Conservation (phyloP, 1,140 invertebrate genomes). For the Calycopis cecrops region DNA sequence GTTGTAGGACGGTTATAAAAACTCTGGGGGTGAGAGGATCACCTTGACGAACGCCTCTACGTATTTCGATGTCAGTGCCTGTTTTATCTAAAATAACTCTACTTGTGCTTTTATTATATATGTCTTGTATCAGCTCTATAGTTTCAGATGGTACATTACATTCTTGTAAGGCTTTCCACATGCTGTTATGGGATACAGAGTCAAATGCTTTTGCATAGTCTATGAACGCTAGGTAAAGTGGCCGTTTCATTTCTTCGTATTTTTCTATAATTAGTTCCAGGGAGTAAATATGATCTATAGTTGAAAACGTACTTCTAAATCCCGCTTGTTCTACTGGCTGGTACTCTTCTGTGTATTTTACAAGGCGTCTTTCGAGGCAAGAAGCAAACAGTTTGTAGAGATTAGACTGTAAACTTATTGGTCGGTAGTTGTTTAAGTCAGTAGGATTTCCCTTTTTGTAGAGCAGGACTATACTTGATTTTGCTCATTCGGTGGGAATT, state of each 20-base stretch:
- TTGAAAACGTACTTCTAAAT: not conserved
- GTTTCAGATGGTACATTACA: too few species aligned
- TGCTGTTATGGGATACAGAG: constrained; percentile 17
- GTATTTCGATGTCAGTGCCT: too few species aligned
- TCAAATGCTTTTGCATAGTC: constrained; percentile 21
- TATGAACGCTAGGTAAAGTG: constrained; percentile 17
- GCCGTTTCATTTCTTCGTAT: constrained; percentile 12
- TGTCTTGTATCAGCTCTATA: too few species aligned
- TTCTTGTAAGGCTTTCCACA: too few species aligned
- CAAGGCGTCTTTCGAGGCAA: constrained; percentile 11
- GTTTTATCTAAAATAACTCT: too few species aligned
- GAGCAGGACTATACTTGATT: constrained; percentile 1
- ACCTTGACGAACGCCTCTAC: too few species aligned
- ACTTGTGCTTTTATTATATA: too few species aligned
- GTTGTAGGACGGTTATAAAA: too few species aligned
- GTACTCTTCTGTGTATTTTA: constrained; percentile 12
- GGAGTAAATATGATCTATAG: constrained; percentile 16
- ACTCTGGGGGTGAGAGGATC: too few species aligned
- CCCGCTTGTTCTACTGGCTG: constrained; percentile 16
- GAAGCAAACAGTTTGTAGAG: constrained; percentile 2
- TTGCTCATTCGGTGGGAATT: constrained; percentile 14
- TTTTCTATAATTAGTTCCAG: constrained; percentile 17
- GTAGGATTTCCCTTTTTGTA: too few species aligned
- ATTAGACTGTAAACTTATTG: constrained; percentile 16
- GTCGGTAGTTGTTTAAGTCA: not conserved